Evolutionary conservation across 1,140 invertebrate genomes (phyloP).

Genomic region (Zaprionus davidi): DNA sequence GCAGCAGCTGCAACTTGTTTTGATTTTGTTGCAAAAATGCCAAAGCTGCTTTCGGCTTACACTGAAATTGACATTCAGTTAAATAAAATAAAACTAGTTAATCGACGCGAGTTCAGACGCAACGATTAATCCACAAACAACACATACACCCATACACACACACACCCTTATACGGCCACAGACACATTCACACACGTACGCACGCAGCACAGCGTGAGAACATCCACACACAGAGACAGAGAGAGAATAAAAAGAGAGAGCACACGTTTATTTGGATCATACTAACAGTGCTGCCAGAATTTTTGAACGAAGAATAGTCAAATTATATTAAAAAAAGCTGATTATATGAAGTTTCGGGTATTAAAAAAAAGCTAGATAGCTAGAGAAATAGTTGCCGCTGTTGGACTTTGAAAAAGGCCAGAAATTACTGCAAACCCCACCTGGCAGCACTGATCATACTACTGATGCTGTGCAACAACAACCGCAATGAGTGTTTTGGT

Average conservation of each 20-base stretch:
- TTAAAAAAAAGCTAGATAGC: too few species aligned
- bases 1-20: conserved; percentile 66
- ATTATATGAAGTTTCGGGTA: too few species aligned
- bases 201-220: conserved; percentile 7
- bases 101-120: conserved; percentile 52
- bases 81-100: conserved; percentile 75
- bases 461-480: conserved; percentile 21
- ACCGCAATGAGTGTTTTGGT: conserved; percentile 12
- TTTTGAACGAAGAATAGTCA: too few species aligned
- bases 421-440: too few species aligned
- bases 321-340: too few species aligned
- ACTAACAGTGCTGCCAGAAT: too few species aligned
- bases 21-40: conserved; percentile 54
- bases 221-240: background rate
- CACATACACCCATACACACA: conserved; percentile 18
- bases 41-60: conserved; percentile 60
- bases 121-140: conserved; percentile 49
- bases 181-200: conserved; percentile 16
- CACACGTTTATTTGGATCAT: conserved; percentile 19
- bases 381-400: too few species aligned
- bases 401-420: too few species aligned
- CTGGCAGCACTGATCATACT: too few species aligned
- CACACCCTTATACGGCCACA: conserved; percentile 1
- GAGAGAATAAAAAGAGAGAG: conserved; percentile 1
- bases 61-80: conserved; percentile 80